Base-by-base conservation (phyloP, 2,888 invertebrate genomes). In the Habroteleia sp. region DNA sequence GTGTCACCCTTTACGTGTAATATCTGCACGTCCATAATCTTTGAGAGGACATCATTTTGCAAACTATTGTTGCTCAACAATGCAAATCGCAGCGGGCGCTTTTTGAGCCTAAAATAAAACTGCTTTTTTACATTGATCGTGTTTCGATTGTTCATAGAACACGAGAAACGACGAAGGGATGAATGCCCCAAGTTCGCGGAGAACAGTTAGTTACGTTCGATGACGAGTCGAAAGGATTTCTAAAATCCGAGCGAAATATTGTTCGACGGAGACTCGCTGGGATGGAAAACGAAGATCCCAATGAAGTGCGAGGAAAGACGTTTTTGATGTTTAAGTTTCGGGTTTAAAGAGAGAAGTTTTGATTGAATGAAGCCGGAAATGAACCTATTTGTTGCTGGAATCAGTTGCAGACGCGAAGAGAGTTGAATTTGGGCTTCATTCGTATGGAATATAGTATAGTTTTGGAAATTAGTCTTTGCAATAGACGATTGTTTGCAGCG, bases 131-230 rank as follows among this genome's bases (percentile, higher is more conserved):
- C 7, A 31, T 56, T 46, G 27, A 39, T 46, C 25, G 23, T 29
- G 54, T 65, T 46, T 52, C 52, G 23, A 65, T 52, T 54, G 54
- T 54, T 41, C 4, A 11, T 31, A 2, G 46, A 27, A 7, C 35
- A 41, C 42, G 41, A 54, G 41, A 48, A 46, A 33, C 27, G 13
- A 7, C 39, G 14, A 29, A 56, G 17, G 56, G 37, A 56, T 48
- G 56, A 68, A 65, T 52, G 17, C 5, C n/a, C 35, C 13, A 39
- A 56, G 35, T 54, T 29, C 2, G 48, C 11, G 8, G 29, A 39
- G 35, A 54, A 65, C n/a, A n/a, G n/a, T 56, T 31, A 41, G 52
- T 52, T 52, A 42, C 33, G 14, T 27, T 52, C 17, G 14, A 44
- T 31, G 52, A 52, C 33, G 33, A 52, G 42, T 33, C 31, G 13